A percentile compares a stretch with the other conserved stretches of the same genome.
Conservation (phyloP, 2,113 vertebrate species). For the Spheniscus mendiculus region DNA sequence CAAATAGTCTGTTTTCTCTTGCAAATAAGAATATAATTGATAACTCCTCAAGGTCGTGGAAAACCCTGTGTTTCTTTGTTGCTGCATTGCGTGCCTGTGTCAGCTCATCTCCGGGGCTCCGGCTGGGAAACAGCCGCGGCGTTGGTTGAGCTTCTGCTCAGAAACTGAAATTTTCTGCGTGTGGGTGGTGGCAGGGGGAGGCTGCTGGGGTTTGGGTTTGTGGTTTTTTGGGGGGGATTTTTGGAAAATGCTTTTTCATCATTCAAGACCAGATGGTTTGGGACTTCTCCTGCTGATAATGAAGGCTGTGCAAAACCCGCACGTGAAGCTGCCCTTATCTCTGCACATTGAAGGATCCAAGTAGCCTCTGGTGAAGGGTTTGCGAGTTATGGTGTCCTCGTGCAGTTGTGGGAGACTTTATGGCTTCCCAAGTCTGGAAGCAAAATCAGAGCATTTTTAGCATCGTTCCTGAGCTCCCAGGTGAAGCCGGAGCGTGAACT, state of each 20-base stretch:
- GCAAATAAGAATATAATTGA: not conserved
- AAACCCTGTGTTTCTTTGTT: not conserved
- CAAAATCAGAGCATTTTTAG: not conserved
- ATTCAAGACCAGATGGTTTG: not conserved
- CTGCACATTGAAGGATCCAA: not conserved
- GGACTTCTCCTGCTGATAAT: not conserved
- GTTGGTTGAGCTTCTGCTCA: constrained; percentile 35
- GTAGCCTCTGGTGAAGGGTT: not conserved
- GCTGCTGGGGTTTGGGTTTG: not conserved
- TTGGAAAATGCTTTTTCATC: not conserved
- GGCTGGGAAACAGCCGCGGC: not conserved
- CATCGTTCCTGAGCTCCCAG: not conserved
- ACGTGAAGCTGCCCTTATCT: not conserved
- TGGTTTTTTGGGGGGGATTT: too few relatives aligned
- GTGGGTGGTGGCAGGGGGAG: constrained; percentile 16
- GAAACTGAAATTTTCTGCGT: not conserved
- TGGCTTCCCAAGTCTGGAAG: not conserved
- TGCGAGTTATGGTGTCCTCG: not conserved
- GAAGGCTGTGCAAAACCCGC: not conserved
- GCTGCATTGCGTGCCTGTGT: constrained; percentile 33
- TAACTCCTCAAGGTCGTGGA: constrained; percentile 7
- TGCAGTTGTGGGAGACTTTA: not conserved
- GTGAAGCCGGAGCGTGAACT: not conserved
- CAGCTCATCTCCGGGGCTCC: constrained; percentile 13
- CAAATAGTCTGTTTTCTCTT: not conserved